These are phyloP conservation scores for Oryzias curvinotus DNA, from an alignment of 2,113 vertebrate species.

Conservation along the genomic window DNA sequence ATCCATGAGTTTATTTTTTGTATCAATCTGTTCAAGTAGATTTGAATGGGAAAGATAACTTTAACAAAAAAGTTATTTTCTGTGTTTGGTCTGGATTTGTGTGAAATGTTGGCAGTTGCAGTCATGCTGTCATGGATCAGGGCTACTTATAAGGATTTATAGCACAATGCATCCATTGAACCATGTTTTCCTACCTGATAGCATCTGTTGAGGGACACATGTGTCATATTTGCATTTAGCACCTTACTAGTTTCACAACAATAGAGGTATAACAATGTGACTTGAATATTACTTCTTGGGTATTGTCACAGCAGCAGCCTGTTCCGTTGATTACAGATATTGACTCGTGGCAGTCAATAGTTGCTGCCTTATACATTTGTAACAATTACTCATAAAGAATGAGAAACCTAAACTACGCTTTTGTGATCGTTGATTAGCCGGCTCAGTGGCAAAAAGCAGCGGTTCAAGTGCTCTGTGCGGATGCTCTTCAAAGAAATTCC, in stretches of 20 bases:
- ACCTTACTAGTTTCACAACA: neutral
- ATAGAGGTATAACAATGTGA: neutral
- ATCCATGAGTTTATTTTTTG: neutral
- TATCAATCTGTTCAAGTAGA: neutral
- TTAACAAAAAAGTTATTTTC: too few relatives aligned
- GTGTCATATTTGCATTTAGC: neutral
- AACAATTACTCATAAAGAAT: conserved; percentile 13
- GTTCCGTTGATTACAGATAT: conserved; percentile 20
- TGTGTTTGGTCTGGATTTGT: too few relatives aligned
- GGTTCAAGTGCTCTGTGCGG: neutral
- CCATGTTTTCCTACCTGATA: neutral
- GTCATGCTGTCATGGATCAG: neutral
- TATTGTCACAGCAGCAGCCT: conserved; percentile 1
- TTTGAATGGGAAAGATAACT: too few relatives aligned
- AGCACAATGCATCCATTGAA: neutral
- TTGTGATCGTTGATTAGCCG: conserved; percentile 8
- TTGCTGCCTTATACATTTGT: conserved; percentile 2
- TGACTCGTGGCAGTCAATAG: conserved; percentile 9
- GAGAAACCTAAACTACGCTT: conserved; percentile 1
- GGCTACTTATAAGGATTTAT: conserved; percentile 1
- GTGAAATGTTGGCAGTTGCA: too few relatives aligned
- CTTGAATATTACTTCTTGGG: neutral
- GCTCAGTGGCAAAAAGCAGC: neutral
- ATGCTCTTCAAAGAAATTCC: too few relatives aligned
- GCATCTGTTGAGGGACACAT: neutral